Conservation (phyloP, 2,888 invertebrate genomes). For the Shargacucullia verbasci region DNA sequence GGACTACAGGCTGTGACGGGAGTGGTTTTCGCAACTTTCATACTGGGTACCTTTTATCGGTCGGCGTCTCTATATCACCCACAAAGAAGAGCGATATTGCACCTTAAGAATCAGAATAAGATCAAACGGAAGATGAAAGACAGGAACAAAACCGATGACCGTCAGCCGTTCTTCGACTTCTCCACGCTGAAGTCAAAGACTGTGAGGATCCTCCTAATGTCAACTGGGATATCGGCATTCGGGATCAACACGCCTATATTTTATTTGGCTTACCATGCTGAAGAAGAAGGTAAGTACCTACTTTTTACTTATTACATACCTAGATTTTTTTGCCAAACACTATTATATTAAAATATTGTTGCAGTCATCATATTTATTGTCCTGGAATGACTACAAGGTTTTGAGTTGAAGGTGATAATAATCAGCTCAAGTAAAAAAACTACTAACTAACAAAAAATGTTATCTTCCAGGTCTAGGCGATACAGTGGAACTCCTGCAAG, state of each 20-base stretch:
- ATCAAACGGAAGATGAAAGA: constrained; percentile 94
- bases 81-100: constrained; percentile 95
- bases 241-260: constrained; percentile 96
- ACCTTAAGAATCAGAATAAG: constrained; percentile 94
- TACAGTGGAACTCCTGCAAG: constrained; percentile 91
- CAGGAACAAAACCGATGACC: constrained; percentile 93
- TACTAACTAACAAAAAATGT: neutral
- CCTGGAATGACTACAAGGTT: too few relatives aligned
- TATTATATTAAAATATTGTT: too few relatives aligned
- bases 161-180: constrained; percentile 96
- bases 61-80: constrained; percentile 97
- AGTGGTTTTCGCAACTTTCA: constrained; percentile 94
- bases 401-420: too few relatives aligned
- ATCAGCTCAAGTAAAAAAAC: too few relatives aligned
- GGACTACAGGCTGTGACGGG: constrained; percentile 96
- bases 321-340: too few relatives aligned
- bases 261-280: constrained; percentile 94
- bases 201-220: constrained; percentile 94
- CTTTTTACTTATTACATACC: too few relatives aligned
- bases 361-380: too few relatives aligned
- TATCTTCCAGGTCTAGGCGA: constrained; percentile 84
- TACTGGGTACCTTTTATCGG: constrained; percentile 95
- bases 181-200: constrained; percentile 95
- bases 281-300: constrained; percentile 91
- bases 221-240: constrained; percentile 94